Base-by-base conservation (phyloP, 2,888 invertebrate species). In the Dendrolimus pini region DNA sequence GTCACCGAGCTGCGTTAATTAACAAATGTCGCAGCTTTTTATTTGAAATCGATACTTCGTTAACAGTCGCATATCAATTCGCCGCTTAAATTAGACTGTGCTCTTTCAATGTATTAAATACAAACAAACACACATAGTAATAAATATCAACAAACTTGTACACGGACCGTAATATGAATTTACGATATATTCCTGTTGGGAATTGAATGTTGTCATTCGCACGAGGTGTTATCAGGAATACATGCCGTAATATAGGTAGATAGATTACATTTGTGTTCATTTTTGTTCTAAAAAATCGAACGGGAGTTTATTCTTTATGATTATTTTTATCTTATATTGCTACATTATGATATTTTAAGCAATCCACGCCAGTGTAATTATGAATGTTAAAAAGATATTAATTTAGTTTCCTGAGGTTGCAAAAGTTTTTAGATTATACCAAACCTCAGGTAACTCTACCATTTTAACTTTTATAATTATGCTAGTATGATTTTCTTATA, bases 131-230 rank as follows among this genome's bases (percentile, higher is more conserved):
- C 7, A 47, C 47, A 30, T 30, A 30, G 30, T 30, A 47, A 47
- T 47, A 47, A 47, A 61, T 65, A 62, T 59, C 62, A 61, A 62
- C 62, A 59, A 69, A 68, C 66, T 71, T 68, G 65, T 64, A 65
- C 60, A 58, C 55, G 61, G 60, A 61, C 61, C 60, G 75, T 76
- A 79, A 81, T 80, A 77, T 73, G 71, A 80, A 81, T 83, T 82
- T 80, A 79, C 73, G 81, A 77, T 72, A 71, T 77, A 80, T 76
- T 78, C 70, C 80, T 65, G 60, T 56, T 65, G 79, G 78, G 80
- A 80, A 79, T 82, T 77, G 77, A 72, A 75, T 75, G 65, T 62
- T 77, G 78, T 75, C 77, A 77, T 70, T 62, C 64, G 66, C 59
- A 65, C 65, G 64, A 65, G 68, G 59, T 66, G 69, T 65, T 71